A percentile compares a stretch with the other conserved stretches of the same genome.
Conservation (phyloP, 2,888 invertebrate genomes). For the Notodonta dromedarius region DNA sequence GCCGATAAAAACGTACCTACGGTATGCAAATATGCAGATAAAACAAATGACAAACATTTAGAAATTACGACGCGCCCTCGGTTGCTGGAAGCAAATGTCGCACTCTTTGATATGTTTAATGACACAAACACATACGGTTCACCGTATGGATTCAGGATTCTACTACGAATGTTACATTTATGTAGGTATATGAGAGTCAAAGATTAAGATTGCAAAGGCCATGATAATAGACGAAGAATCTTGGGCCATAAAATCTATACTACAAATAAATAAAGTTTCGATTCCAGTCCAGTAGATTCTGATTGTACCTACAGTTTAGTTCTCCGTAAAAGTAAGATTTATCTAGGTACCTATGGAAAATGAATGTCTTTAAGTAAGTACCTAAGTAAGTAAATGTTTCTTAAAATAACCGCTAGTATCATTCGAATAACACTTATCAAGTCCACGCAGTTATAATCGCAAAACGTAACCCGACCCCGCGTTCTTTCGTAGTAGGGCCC, state of each 20-base stretch:
- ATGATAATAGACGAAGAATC: too few relatives aligned
- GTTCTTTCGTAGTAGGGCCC: slow-evolving; percentile 21
- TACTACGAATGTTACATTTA: not conserved
- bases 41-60: slow-evolving; percentile 51
- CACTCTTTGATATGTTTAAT: slow-evolving; percentile 12
- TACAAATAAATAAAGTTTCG: too few relatives aligned
- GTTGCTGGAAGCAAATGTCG: slow-evolving; percentile 45
- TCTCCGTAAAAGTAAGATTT: too few relatives aligned
- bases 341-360: too few relatives aligned
- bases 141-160: not conserved
- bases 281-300: too few relatives aligned
- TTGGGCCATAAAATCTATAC: too few relatives aligned
- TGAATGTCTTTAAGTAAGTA: too few relatives aligned
- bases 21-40: slow-evolving; percentile 38
- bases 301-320: too few relatives aligned
- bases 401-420: too few relatives aligned
- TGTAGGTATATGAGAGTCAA: too few relatives aligned
- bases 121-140: slow-evolving; percentile 44
- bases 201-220: too few relatives aligned
- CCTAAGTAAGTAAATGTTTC: too few relatives aligned
- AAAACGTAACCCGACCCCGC: slow-evolving; percentile 26
- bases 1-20: slow-evolving; percentile 37
- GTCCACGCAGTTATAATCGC: slow-evolving; percentile 12
- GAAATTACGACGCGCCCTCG: slow-evolving; percentile 45
- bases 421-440: slow-evolving; percentile 15